A percentile compares a stretch with the other conserved stretches of the same genome.
Evolutionary conservation across 2,888 invertebrate species (phyloP).

Genomic region (Platycheirus albimanus): DNA sequence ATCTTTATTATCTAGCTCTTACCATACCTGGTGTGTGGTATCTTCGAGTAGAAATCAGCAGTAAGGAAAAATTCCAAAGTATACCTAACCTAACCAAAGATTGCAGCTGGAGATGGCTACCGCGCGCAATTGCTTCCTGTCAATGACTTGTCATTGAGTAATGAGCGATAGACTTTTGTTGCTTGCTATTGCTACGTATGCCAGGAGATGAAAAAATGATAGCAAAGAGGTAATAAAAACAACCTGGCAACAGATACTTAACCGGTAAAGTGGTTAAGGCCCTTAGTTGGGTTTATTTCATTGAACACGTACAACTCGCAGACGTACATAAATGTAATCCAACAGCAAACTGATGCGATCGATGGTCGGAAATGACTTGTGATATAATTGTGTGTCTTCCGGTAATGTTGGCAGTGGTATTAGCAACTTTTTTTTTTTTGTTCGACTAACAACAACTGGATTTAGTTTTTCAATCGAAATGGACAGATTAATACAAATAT

Average conservation of each 20-base stretch:
- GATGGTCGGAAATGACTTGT: not conserved
- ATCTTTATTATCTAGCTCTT: slow-evolving; percentile 64
- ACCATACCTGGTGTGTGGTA: slow-evolving; percentile 43
- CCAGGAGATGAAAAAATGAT: slow-evolving; percentile 55
- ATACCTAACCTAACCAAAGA: slow-evolving; percentile 17
- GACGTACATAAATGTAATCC: too few relatives aligned
- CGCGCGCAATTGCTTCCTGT: slow-evolving; percentile 60
- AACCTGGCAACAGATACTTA: slow-evolving; percentile 50
- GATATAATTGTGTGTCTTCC: slow-evolving; percentile 5
- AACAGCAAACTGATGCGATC: too few relatives aligned
- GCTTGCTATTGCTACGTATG: too few relatives aligned
- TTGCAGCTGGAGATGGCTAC: slow-evolving; percentile 52
- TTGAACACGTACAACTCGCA: not conserved
- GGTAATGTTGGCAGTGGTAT: too few relatives aligned
- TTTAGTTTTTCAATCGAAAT: too few relatives aligned
- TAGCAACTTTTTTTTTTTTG: too few relatives aligned
- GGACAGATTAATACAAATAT: too few relatives aligned
- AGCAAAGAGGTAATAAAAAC: slow-evolving; percentile 12
- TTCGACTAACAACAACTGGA: too few relatives aligned
- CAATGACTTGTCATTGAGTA: slow-evolving; percentile 74
- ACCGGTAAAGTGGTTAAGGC: slow-evolving; percentile 58
- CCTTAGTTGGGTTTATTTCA: slow-evolving; percentile 39
- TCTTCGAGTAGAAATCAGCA: slow-evolving; percentile 40
- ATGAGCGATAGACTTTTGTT: slow-evolving; percentile 60
- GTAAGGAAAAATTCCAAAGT: slow-evolving; percentile 35